Base-by-base conservation (phyloP, 1,140 invertebrate species). In the Diachasmimorpha longicaudata region DNA sequence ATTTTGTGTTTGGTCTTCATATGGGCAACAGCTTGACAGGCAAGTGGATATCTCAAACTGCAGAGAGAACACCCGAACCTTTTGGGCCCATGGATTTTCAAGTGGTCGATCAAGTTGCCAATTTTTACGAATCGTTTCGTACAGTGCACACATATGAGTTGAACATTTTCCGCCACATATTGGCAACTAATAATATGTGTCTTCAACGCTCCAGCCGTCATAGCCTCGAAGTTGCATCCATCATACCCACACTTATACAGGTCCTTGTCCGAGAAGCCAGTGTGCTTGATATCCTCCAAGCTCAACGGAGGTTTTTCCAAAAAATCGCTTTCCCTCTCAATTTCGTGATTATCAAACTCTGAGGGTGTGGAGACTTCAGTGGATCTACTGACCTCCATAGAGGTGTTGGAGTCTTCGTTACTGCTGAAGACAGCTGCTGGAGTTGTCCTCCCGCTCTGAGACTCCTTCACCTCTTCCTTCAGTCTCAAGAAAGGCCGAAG, bases 1-100 rank as follows among this genome's bases (percentile, higher is more conserved):
- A 87, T 80, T 78, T 90, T 90, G 79, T 93, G 92, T 31, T 88
- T 88, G 21, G 82, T 78, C 74, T 91, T 91, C 85, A 93, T 90
- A 80, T 94, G 93, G 14, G 82, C 74, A 2, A 80, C 58, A 0
- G 88, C 85, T 74, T 90, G 90, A 37, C 88, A 85, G 19, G 84
- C 79, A 44, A 89, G 83, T 0, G 91, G 85, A 37, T 87, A 90
- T 31, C 86, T 85, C 25, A 84, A 83, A 4, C 83, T 76, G 77
- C 92, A 93, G 8, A 92, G 55, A 0, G 88, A 88, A 79, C 92
- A 93, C 0, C 82, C 80, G 52, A 90, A 91, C 1, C 90, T 81
- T 52, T 89, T 90, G 0, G 89, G 74, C 3, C 91, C 90, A 73
- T 92, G 91, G 0, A 84, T 78, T 77, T 86, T 89, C 76, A 89